Percentiles rank a stretch among this genome's conserved stretches.
phyloP scores from a whole-genome alignment of 2,113 vertebrate genomes.

The Prunella himalayana region DNA sequence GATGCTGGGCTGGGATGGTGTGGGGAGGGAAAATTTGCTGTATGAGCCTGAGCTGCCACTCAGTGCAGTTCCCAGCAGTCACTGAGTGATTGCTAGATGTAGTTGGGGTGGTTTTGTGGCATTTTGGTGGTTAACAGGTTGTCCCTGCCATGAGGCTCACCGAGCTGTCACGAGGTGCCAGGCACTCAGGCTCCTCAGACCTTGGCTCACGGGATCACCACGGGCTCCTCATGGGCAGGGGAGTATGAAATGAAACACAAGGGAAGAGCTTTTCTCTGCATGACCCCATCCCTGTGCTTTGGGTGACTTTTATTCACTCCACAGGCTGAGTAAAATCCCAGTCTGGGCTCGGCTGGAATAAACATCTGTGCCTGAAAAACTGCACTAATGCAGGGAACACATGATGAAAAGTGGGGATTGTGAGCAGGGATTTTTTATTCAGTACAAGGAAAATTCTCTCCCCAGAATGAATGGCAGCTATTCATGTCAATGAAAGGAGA shows the following conservation, averaged over 20 bases:
- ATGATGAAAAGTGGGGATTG: not conserved
- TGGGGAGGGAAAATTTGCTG: not conserved
- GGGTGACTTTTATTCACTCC: not conserved
- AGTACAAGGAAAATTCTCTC: conserved; percentile 24
- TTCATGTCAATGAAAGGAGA: conserved; percentile 8
- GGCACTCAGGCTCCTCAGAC: not conserved
- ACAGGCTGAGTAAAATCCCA: not conserved
- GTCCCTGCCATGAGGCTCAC: not conserved
- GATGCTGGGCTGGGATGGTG: rapidly evolving
- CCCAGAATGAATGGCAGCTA: conserved; percentile 34
- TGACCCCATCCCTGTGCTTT: not conserved
- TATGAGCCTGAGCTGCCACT: not conserved
- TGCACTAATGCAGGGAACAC: not conserved
- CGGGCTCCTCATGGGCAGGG: not conserved
- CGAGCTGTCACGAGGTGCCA: not conserved
- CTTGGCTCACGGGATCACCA: not conserved
- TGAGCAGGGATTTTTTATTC: not conserved
- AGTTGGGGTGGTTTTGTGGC: not conserved
- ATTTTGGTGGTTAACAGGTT: not conserved
- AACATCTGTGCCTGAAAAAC: conserved; percentile 24
- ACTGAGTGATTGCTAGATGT: rapidly evolving
- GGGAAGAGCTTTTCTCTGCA: not conserved
- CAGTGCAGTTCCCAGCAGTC: not conserved
- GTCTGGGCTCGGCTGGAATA: not conserved
- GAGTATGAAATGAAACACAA: not conserved